Base-by-base conservation (phyloP, 2,888 invertebrate genomes). In the Drosophila planitibia region DNA sequence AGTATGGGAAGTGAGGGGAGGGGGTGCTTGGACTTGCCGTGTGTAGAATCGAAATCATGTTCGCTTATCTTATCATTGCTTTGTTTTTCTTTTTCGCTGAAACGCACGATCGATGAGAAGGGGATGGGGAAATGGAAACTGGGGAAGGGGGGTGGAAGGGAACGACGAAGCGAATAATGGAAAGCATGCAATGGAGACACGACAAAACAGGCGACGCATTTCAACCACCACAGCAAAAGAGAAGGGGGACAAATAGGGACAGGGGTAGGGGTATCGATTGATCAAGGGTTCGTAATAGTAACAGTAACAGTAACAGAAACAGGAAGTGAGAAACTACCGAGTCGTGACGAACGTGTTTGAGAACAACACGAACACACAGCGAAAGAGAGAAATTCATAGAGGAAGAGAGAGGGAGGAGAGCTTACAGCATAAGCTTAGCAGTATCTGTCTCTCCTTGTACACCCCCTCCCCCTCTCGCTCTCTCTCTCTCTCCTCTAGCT, bases 1-100 rank as follows among this genome's bases (percentile, higher is more conserved):
- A 9, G n/a, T n/a, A 25, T n/a, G 7, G 35, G 44, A 65, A 65
- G 16, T 30, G 14, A 10, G 25, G 25, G 4, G 14, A 7, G 3
- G 25, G 16, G 39, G 3, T 25, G 25, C 47, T 25, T 25, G 12
- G 25, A 30, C 30, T 52, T 35, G n/a, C 16, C 19, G 22, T 53
- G 39, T 41, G 53, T 35, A 9, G 49, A 33, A 70, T 63, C 37
- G 51, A 69, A 76, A 66, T 76, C 64, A 47, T 70, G 72, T 71
- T 68, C 54, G 39, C 75, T 79, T 79, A 79, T 79, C 79, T 79
- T 75, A 79, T 79, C 80, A 79, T 79, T 79, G 63, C 57, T 58
- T 79, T 74, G 53, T 60, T 54, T 53, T 66, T 59, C 32, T 68
- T 28, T 52, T 78, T 65, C 37, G 51, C 51, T 65, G 19, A 61